Evolutionary conservation across 1,140 invertebrate genomes (phyloP).

Genomic region (Drosophila bifasciata): DNA sequence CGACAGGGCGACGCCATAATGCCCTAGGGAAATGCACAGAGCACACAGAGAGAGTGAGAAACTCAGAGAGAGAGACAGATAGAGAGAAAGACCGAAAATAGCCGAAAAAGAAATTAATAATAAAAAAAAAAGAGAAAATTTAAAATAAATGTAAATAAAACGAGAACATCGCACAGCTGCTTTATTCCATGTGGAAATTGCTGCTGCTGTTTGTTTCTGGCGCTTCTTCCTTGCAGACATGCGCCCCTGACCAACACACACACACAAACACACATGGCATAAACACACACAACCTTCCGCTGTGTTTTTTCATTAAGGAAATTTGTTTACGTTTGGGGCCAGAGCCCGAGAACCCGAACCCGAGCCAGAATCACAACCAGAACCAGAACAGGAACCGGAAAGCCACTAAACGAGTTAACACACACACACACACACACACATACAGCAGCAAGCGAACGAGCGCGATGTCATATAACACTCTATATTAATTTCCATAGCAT

Average conservation of each 20-base stretch:
- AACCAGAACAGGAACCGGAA: conserved; percentile 23
- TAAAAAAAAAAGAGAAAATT: conserved; percentile 22
- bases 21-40: conserved; percentile 39
- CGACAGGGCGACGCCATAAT: conserved; percentile 59
- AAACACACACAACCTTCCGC: background rate
- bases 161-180: conserved; percentile 45
- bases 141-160: conserved; percentile 56
- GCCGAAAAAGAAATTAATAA: background rate
- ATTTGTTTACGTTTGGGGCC: conserved; percentile 47
- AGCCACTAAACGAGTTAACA: conserved; percentile 1
- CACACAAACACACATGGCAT: conserved; percentile 1
- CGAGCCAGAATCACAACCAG: conserved; percentile 5
- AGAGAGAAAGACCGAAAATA: conserved; percentile 12
- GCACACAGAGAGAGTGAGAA: conserved; percentile 10
- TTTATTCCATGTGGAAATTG: conserved; percentile 11
- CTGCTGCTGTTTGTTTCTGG: too few species aligned
- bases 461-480: too few species aligned
- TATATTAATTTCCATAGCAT: conserved; percentile 4
- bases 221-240: conserved; percentile 46
- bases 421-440: conserved; percentile 2
- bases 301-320: conserved; percentile 37
- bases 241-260: conserved; percentile 22
- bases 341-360: too few species aligned
- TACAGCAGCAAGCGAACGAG: too few species aligned
- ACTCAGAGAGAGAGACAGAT: conserved; percentile 4